Percentiles rank a stretch among this genome's conserved stretches.
Conservation (phyloP, 2,113 vertebrate species). For the Corapipo altera region DNA sequence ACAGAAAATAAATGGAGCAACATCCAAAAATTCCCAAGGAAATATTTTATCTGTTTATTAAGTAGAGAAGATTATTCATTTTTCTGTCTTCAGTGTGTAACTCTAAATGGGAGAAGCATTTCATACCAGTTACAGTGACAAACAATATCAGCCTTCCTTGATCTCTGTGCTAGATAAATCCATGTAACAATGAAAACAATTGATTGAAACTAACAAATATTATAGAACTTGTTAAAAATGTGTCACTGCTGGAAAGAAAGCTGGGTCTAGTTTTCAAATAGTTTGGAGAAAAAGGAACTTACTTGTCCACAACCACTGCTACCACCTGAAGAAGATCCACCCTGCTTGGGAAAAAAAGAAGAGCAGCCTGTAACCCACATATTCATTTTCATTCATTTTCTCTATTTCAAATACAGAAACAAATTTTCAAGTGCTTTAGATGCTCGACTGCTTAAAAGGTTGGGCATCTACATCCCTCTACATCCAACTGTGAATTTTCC, state of each 20-base stretch:
- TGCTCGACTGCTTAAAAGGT: neutral
- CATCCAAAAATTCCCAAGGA: neutral
- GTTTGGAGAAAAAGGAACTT: neutral
- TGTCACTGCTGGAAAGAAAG: neutral
- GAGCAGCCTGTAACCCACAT: neutral
- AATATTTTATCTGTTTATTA: neutral
- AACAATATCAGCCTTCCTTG: neutral
- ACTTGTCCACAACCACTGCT: constrained; percentile 49
- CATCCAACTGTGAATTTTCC: neutral
- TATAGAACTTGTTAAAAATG: neutral
- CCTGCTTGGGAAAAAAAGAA: neutral
- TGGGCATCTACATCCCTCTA: neutral
- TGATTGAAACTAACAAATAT: neutral
- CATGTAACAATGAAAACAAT: neutral
- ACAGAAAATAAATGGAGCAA: neutral
- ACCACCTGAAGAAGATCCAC: neutral
- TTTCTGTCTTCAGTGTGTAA: neutral
- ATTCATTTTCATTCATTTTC: neutral
- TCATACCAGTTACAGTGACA: neutral
- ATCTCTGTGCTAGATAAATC: neutral
- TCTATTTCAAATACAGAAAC: neutral
- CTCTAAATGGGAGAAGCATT: neutral
- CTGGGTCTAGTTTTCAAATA: neutral
- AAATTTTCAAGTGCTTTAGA: neutral
- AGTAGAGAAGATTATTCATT: neutral